Evolutionary conservation across 2,888 invertebrate genomes (phyloP), one percentile per base, ranked within the genome.

Genomic region (Sipha maydis): DNA sequence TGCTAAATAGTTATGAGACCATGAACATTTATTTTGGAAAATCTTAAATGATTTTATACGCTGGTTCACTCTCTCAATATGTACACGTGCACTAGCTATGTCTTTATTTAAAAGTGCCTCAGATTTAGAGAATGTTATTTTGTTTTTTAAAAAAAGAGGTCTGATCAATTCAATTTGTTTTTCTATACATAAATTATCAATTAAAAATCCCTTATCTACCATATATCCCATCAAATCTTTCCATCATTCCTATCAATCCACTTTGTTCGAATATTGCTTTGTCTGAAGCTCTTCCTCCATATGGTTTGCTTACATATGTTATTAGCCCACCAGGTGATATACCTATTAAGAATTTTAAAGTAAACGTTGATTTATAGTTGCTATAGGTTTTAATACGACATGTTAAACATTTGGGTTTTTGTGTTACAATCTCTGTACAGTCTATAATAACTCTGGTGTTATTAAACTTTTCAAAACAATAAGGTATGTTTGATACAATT

Each of bases 51-150:
- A 31, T n/a, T n/a, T n/a, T n/a, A n/a, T n/a, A n/a, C n/a, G n/a
- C n/a, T n/a, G n/a, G n/a, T n/a, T n/a, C n/a, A n/a, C n/a, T n/a
- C n/a, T n/a, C n/a, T n/a, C n/a, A n/a, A n/a, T n/a, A n/a, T n/a
- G n/a, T n/a, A n/a, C 79, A 56, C 85, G 38, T n/a, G 69, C 78
- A 78, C 48, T 85, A 61, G 85, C 85, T 61, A 85, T 85, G 21
- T 78, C 67, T 67, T 79, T 77, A 75, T 75, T 75, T 25, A 75
- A 41, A 41, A 75, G 41, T 41, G 75, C 75, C 34, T 73, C 73
- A 34, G 31, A 31, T 73, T 73, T 73, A 73, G 73, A 73, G 21
- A 73, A 73, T 21, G 21, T 21, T 34, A 19, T 21, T 73, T 73
- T 73, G 9, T 34, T 73, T 31, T 73, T 73, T 34, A 34, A 7